Evolutionary conservation across 2,888 invertebrate species (phyloP).

Genomic region (Watsonalla cultraria): DNA sequence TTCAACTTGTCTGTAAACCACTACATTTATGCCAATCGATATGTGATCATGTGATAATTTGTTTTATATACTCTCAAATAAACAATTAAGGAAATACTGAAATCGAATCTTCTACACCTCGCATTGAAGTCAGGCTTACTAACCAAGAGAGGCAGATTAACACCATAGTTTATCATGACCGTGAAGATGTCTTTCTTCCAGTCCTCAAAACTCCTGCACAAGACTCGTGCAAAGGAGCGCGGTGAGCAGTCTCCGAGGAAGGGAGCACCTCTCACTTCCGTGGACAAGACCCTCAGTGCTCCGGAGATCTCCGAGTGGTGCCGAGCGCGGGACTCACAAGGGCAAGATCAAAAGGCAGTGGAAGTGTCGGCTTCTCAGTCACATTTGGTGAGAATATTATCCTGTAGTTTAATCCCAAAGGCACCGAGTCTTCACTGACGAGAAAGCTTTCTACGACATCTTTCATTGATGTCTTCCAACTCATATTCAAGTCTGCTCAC

Average conservation of each 20-base stretch:
- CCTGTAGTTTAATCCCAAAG: no score
- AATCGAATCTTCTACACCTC: no score
- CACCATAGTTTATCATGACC: not conserved
- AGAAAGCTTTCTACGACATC: no score
- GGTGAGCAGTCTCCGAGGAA: slow-evolving; percentile 20
- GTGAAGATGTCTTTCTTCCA: slow-evolving; percentile 11
- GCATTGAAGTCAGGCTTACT: no score
- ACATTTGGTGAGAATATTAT: slow-evolving; percentile 29
- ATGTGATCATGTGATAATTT: no score
- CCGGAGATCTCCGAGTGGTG: slow-evolving; percentile 27
- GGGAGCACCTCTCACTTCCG: slow-evolving; percentile 8
- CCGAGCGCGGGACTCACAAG: slow-evolving; percentile 8
- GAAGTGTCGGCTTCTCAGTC: slow-evolving; percentile 43
- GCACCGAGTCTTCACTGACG: no score
- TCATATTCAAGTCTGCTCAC: no score
- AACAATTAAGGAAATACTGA: no score
- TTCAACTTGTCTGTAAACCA: no score
- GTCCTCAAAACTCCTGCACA: slow-evolving; percentile 24
- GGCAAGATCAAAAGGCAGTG: slow-evolving; percentile 15
- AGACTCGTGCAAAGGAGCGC: slow-evolving; percentile 23
- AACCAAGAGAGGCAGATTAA: not conserved
- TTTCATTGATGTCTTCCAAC: no score
- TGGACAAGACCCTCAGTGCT: slow-evolving; percentile 36
- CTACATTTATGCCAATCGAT: no score
- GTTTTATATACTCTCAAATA: no score